Conservation (phyloP, 2,888 invertebrate genomes). For the Andricus quercusramuli region DNA sequence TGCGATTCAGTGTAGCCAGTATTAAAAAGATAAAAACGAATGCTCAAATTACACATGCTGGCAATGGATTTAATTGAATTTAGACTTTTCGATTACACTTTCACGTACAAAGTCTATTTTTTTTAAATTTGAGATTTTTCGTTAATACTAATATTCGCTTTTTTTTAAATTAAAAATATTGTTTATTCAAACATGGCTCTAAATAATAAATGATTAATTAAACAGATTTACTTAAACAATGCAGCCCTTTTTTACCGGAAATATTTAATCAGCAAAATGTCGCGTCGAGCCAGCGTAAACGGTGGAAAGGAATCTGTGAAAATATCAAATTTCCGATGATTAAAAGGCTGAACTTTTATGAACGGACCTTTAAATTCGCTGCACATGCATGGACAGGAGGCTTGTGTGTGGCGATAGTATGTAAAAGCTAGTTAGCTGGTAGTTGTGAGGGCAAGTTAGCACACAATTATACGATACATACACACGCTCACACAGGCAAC, state of each 20-base stretch:
- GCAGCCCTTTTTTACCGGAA: background rate
- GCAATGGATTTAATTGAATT: conserved; percentile 9
- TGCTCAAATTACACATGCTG: conserved; percentile 8
- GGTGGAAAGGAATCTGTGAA: background rate
- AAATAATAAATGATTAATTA: background rate
- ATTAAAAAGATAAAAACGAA: conserved; percentile 12
- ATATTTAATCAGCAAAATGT: conserved; percentile 1
- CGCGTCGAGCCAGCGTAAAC: background rate
- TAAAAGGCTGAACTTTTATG: conserved; percentile 17
- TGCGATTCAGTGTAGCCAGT: conserved; percentile 22
- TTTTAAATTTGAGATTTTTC: background rate
- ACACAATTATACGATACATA: background rate
- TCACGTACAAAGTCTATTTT: background rate
- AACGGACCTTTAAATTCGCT: conserved; percentile 11
- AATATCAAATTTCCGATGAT: conserved; percentile 21
- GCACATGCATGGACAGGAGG: background rate
- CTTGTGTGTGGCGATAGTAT: background rate
- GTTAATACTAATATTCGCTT: background rate
- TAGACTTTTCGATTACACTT: background rate
- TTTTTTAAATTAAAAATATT: no score
- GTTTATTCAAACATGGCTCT: no score
- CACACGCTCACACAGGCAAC: background rate
- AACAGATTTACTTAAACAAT: background rate
- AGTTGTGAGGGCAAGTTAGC: background rate
- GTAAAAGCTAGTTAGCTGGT: conserved; percentile 9